Conservation (phyloP, 1,140 invertebrate species). For the Papilio glaucus region DNA sequence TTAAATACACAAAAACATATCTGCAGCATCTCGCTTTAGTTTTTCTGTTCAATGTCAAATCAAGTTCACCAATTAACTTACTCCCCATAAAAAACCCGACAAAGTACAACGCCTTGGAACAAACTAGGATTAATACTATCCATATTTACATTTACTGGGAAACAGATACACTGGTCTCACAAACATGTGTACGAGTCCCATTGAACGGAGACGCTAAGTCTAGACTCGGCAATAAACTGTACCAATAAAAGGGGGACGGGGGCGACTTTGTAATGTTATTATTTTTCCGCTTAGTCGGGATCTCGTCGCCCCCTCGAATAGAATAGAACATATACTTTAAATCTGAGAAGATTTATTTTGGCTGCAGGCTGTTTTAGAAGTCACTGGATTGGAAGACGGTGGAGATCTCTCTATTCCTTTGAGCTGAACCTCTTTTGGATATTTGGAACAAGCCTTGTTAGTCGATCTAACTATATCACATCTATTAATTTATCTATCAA, state of each 20-base stretch:
- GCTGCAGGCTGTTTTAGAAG: neutral
- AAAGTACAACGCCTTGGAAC: neutral
- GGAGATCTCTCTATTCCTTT: neutral
- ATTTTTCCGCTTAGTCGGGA: constrained; percentile 4
- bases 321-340: neutral
- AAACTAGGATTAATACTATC: neutral
- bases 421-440: too few species aligned
- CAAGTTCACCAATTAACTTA: too few species aligned
- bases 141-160: neutral
- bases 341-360: neutral
- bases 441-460: too few species aligned
- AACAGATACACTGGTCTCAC: neutral
- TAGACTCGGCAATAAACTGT: constrained; percentile 14
- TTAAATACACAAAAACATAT: too few species aligned
- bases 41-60: too few species aligned
- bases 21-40: too few species aligned
- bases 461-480: too few species aligned
- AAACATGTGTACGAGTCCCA: neutral
- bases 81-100: too few species aligned
- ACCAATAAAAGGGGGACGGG: constrained; percentile 1
- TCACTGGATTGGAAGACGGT: neutral
- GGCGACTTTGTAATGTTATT: constrained; percentile 7
- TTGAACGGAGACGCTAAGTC: constrained; percentile 2
- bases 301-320: neutral
- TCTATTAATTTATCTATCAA: too few species aligned